Conservation (phyloP, 2,888 invertebrate species). For the Bimastos eiseni region DNA sequence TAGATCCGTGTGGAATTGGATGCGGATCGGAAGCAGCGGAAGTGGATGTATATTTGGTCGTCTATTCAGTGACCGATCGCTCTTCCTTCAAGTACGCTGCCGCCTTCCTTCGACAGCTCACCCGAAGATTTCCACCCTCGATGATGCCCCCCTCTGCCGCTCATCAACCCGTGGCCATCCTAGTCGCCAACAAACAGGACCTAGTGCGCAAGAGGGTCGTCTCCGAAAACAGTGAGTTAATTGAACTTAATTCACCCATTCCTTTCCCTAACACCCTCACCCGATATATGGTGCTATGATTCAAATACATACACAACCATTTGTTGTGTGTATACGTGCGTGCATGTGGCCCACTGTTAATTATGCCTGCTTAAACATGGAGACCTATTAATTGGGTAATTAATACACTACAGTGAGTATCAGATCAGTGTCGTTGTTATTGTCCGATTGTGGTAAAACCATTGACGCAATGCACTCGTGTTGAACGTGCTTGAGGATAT, state of each 20-base stretch:
- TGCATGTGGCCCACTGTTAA: no score
- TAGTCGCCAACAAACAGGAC: slow-evolving; percentile 6
- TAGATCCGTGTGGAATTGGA: background rate
- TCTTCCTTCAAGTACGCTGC: background rate
- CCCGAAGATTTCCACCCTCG: background rate
- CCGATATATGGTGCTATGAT: background rate
- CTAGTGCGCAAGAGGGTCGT: background rate
- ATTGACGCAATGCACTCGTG: no score
- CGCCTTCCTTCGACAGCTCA: background rate
- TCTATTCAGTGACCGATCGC: background rate
- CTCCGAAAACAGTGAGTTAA: slow-evolving; percentile 4
- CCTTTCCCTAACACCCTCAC: background rate
- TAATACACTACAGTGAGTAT: no score
- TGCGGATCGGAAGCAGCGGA: background rate
- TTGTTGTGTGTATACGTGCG: no score
- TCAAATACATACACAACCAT: background rate
- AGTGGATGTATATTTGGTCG: background rate
- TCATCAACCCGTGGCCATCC: background rate
- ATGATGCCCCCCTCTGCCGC: no score
- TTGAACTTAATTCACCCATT: background rate
- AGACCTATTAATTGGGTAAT: no score
- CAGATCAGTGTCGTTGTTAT: no score
- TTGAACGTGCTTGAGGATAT: no score
- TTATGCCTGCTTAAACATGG: no score
- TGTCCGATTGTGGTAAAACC: no score